phyloP scores from a whole-genome alignment of 2,888 invertebrate genomes.

The Limenitis camilla region DNA sequence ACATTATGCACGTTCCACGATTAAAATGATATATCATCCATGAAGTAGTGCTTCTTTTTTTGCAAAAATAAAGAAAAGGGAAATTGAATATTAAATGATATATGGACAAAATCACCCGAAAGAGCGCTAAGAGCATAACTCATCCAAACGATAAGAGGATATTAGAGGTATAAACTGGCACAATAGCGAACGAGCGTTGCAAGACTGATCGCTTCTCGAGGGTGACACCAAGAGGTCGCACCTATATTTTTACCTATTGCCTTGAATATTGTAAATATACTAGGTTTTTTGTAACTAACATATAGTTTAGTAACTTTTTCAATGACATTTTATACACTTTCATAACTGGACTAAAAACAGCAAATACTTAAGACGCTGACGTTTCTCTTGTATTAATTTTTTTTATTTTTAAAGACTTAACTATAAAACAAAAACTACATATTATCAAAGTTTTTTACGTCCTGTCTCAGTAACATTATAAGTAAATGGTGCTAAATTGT shows the following conservation, averaged over 20 bases:
- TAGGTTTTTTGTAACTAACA: too few species aligned
- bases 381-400: too few species aligned
- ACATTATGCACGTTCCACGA: too few species aligned
- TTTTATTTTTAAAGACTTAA: too few species aligned
- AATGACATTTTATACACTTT: too few species aligned
- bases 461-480: too few species aligned
- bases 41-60: background rate
- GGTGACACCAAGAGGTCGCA: conserved; percentile 31
- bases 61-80: background rate
- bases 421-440: too few species aligned
- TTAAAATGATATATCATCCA: background rate
- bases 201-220: conserved; percentile 45
- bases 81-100: conserved; percentile 14
- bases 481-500: too few species aligned
- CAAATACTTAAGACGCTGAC: too few species aligned
- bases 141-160: conserved; percentile 26
- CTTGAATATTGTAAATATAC: conserved; percentile 4
- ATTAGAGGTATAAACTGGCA: conserved; percentile 24
- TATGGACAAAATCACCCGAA: conserved; percentile 5
- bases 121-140: conserved; percentile 24
- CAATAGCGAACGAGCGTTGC: conserved; percentile 22
- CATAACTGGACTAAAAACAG: too few species aligned
- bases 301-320: too few species aligned
- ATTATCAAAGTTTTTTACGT: too few species aligned
- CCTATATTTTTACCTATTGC: conserved; percentile 18